phyloP scores from a whole-genome alignment of 2,888 invertebrate species.

The Furcula furcula region DNA sequence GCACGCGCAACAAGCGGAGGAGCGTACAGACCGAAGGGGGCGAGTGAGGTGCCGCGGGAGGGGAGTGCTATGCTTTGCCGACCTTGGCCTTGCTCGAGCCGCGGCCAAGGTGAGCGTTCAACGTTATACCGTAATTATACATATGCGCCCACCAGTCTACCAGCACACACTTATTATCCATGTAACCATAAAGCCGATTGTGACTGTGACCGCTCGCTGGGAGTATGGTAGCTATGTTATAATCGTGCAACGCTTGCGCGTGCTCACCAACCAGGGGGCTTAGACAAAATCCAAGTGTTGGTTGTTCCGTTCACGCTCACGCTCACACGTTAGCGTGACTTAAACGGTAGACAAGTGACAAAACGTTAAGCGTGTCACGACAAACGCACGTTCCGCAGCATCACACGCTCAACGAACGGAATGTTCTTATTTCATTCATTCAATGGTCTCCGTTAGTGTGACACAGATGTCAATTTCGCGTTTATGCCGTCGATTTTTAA shows the following conservation, averaged over 20 bases:
- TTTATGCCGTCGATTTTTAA: too few relatives aligned
- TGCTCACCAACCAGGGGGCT: slow-evolving; percentile 1
- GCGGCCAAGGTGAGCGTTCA: slow-evolving; percentile 74
- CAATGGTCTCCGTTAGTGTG: too few relatives aligned
- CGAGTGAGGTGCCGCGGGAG: slow-evolving; percentile 22
- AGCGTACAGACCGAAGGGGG: slow-evolving; percentile 21
- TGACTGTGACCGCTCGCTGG: slow-evolving; percentile 26
- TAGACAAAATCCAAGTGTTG: too few relatives aligned
- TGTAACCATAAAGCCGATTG: slow-evolving; percentile 21
- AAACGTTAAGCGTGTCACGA: too few relatives aligned
- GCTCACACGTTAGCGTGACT: too few relatives aligned
- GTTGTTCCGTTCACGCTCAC: too few relatives aligned
- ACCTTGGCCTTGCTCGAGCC: slow-evolving; percentile 77
- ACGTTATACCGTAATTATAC: slow-evolving; percentile 67
- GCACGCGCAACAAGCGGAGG: slow-evolving; percentile 43
- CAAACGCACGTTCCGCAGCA: too few relatives aligned
- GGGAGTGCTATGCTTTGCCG: slow-evolving; percentile 42
- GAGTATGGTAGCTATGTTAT: slow-evolving; percentile 8
- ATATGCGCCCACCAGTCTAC: slow-evolving; percentile 75
- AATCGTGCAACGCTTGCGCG: slow-evolving; percentile 2
- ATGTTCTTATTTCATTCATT: too few relatives aligned
- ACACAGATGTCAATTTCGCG: too few relatives aligned
- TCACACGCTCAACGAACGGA: too few relatives aligned
- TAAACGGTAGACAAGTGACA: too few relatives aligned
- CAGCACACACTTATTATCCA: slow-evolving; percentile 45